Evolutionary conservation across 2,113 vertebrate species (phyloP).

Genomic region (Aythya baeri): DNA sequence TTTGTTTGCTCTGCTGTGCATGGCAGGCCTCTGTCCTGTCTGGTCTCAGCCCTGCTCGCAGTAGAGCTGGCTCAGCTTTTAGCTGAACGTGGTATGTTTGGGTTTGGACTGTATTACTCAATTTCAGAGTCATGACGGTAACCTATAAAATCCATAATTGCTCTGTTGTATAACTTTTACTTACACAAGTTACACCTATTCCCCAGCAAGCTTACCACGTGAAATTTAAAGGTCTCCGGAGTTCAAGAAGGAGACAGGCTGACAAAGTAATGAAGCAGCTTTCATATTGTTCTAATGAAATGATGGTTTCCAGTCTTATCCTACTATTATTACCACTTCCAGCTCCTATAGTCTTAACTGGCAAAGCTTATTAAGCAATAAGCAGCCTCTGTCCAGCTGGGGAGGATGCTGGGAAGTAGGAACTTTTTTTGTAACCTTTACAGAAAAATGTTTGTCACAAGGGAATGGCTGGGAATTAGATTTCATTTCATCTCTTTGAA

Average conservation of each 20-base stretch:
- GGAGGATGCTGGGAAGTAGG: not conserved
- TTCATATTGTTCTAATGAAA: not conserved
- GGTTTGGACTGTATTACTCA: not conserved
- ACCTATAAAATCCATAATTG: not conserved
- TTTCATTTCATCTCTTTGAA: fast-evolving
- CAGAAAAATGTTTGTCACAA: not conserved
- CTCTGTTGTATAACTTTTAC: not conserved
- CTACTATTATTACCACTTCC: not conserved
- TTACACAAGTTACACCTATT: fast-evolving
- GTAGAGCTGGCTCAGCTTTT: not conserved
- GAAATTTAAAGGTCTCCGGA: not conserved
- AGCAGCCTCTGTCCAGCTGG: not conserved
- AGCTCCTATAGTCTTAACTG: not conserved
- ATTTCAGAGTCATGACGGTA: not conserved
- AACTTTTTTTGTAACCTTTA: not conserved
- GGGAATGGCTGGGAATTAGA: not conserved
- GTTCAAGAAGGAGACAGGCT: not conserved
- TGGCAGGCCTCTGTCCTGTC: not conserved
- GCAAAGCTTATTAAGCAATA: not conserved
- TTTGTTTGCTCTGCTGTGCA: not conserved
- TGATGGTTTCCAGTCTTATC: not conserved
- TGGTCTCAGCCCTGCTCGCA: not conserved
- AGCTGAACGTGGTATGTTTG: fast-evolving
- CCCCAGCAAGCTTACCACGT: not conserved
- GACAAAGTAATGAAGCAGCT: not conserved